A percentile compares a stretch with the other conserved stretches of the same genome.
phyloP scores from a whole-genome alignment of 2,797 vertebrate species.

The Trematomus bernacchii region DNA sequence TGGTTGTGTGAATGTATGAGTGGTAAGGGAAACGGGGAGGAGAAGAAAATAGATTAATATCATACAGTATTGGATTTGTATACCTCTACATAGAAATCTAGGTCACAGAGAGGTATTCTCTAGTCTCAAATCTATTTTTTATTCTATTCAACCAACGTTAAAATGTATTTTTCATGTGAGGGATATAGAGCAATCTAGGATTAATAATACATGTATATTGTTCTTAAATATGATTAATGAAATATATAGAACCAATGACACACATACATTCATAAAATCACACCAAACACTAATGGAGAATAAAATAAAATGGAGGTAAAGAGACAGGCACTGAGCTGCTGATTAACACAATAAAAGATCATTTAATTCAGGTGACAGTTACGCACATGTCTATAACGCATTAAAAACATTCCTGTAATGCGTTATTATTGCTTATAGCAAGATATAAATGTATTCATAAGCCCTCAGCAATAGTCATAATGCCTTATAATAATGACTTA shows the following conservation, averaged over 20 bases:
- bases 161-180: neutral
- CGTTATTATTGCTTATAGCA: too few relatives aligned
- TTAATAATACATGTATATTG: neutral
- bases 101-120: neutral
- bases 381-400: too few relatives aligned
- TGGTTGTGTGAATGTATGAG: slow-evolving; percentile 31
- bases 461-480: too few relatives aligned
- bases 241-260: neutral
- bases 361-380: too few relatives aligned
- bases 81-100: neutral
- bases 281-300: neutral
- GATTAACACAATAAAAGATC: slow-evolving; percentile 22
- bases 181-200: neutral
- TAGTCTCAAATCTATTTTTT: neutral
- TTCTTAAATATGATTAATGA: neutral
- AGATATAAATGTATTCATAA: too few relatives aligned
- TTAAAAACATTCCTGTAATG: too few relatives aligned
- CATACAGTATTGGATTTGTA: slow-evolving; percentile 13
- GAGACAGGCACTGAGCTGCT: slow-evolving; percentile 8
- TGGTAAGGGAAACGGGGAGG: slow-evolving; percentile 21
- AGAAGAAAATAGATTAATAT: slow-evolving; percentile 47
- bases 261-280: neutral
- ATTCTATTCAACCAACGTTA: neutral
- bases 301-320: neutral
- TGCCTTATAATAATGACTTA: too few relatives aligned